phyloP scores from a whole-genome alignment of 2,888 invertebrate species.

The Latrodectus hesperus region DNA sequence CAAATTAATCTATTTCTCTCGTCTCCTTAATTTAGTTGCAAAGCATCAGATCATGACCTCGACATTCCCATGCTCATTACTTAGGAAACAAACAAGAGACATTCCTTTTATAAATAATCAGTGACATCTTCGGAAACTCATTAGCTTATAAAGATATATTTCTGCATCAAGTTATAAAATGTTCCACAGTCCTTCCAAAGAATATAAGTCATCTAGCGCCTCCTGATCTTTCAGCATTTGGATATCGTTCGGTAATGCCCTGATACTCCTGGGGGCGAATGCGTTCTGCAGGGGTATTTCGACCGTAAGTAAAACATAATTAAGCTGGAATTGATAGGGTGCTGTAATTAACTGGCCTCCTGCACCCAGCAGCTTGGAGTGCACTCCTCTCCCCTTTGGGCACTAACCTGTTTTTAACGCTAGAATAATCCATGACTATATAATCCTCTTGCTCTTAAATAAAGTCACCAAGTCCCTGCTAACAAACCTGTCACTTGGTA shows the following conservation, averaged over 20 bases:
- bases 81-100: too few species aligned
- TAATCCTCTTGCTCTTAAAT: constrained; percentile 19
- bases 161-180: too few species aligned
- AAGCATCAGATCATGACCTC: too few species aligned
- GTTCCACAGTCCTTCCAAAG: too few species aligned
- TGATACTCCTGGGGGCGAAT: constrained; percentile 10
- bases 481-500: constrained; percentile 27
- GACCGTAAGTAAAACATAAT: constrained; percentile 28
- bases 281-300: constrained; percentile 2
- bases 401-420: constrained; percentile 51
- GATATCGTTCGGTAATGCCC: constrained; percentile 16
- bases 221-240: neutral
- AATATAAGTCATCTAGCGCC: too few species aligned
- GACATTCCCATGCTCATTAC: too few species aligned
- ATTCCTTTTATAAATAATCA: too few species aligned
- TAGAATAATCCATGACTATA: constrained; percentile 23
- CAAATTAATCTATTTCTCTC: too few species aligned
- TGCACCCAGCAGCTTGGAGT: neutral
- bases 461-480: constrained; percentile 31
- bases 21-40: too few species aligned
- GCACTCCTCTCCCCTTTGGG: neutral
- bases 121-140: too few species aligned
- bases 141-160: too few species aligned
- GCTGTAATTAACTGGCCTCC: constrained; percentile 10
- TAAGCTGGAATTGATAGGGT: constrained; percentile 39